These are phyloP conservation scores for Trinectes maculatus DNA, from an alignment of 2,113 vertebrate genomes.

Conservation along the genomic window DNA sequence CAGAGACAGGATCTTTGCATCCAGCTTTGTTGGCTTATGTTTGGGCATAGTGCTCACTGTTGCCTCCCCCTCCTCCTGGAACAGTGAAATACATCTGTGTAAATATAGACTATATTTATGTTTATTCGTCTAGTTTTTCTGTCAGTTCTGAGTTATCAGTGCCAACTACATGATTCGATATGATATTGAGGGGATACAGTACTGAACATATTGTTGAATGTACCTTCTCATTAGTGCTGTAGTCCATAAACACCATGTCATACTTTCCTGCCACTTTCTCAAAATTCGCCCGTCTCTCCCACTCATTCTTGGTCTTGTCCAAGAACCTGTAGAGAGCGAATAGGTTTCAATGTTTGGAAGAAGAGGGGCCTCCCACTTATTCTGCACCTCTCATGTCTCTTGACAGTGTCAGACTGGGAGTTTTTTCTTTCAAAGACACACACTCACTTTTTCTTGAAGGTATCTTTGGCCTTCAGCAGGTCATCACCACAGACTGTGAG, in stretches of 20 bases:
- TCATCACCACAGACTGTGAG: slow-evolving; percentile 82
- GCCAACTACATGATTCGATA: neutral
- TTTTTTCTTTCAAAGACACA: neutral
- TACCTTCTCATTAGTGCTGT: slow-evolving; percentile 72
- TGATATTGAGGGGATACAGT: neutral
- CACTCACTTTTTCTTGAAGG: slow-evolving; percentile 89
- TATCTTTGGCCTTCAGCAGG: slow-evolving; percentile 86
- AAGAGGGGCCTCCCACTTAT: too few relatives aligned
- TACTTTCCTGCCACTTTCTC: slow-evolving; percentile 90
- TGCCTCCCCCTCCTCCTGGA: slow-evolving; percentile 61
- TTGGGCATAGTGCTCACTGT: slow-evolving; percentile 22
- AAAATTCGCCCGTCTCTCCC: slow-evolving; percentile 83
- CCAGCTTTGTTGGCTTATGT: slow-evolving; percentile 77
- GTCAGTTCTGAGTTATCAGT: too few relatives aligned
- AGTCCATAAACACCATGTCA: slow-evolving; percentile 90
- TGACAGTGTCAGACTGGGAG: neutral
- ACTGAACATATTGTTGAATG: neutral
- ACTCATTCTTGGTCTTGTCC: slow-evolving; percentile 92
- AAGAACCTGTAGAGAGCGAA: slow-evolving; percentile 89
- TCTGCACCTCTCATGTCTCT: too few relatives aligned
- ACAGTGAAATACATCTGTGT: neutral
- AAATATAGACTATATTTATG: neutral
- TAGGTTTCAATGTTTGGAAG: too few relatives aligned
- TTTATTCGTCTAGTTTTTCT: too few relatives aligned
- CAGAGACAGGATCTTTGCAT: slow-evolving; percentile 84